These are phyloP conservation scores for Eledona agricola DNA, from an alignment of 2,888 invertebrate species.

Conservation along the genomic window DNA sequence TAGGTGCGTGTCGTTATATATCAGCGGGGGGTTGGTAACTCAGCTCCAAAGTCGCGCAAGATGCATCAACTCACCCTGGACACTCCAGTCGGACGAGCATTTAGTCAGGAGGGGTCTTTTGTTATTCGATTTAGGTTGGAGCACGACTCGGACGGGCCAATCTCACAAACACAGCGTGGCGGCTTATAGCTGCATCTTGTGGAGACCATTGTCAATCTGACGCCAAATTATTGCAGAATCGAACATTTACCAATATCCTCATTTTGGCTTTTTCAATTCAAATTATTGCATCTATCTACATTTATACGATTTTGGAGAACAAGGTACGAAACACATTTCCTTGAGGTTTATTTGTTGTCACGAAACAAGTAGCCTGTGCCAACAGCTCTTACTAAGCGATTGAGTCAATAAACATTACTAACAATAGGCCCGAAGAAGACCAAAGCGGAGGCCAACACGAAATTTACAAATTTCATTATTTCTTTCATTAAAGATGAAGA, in stretches of 20 bases:
- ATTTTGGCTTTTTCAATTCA: conserved; percentile 44
- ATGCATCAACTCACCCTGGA: conserved; percentile 58
- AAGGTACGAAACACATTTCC: conserved; percentile 36
- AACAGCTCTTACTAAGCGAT: conserved; percentile 29
- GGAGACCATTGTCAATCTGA: conserved; percentile 59
- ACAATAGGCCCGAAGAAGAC: no score
- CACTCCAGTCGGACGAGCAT: conserved; percentile 49
- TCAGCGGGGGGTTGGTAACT: conserved; percentile 56
- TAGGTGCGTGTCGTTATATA: conserved; percentile 58
- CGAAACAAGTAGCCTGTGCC: conserved; percentile 31
- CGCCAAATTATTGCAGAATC: conserved; percentile 61
- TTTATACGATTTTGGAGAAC: no score
- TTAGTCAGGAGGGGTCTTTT: conserved; percentile 44
- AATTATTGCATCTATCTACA: no score
- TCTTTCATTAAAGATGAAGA: no score
- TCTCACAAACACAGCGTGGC: conserved; percentile 53
- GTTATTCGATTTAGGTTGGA: conserved; percentile 35
- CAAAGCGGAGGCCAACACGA: no score
- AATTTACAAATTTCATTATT: no score
- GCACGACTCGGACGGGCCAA: conserved; percentile 7
- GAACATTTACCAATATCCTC: conserved; percentile 46
- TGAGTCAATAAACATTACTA: conserved; percentile 34
- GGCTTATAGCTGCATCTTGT: conserved; percentile 59
- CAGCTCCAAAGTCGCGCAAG: conserved; percentile 55
- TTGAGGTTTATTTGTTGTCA: conserved; percentile 2